These are phyloP conservation scores for Troglohyphantes excavatus DNA, from an alignment of 2,888 invertebrate species.

Conservation along the genomic window DNA sequence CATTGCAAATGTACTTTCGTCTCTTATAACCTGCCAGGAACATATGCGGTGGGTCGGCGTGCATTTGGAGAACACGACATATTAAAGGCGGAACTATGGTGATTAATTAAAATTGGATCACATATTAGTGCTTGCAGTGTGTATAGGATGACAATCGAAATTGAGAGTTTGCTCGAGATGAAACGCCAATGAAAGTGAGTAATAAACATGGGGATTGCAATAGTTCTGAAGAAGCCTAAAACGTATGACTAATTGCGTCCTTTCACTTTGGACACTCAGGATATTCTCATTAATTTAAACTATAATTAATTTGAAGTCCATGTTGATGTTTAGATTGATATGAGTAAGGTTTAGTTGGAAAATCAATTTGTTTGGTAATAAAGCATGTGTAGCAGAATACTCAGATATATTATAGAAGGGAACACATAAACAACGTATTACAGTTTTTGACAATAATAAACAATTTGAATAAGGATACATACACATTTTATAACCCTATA, in stretches of 20 bases:
- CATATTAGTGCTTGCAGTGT: slow-evolving; percentile 50
- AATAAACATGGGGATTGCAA: slow-evolving; percentile 44
- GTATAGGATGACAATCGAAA: slow-evolving; percentile 44
- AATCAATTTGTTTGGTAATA: no score
- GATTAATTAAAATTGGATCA: slow-evolving; percentile 78
- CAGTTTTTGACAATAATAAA: no score
- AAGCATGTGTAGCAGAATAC: no score
- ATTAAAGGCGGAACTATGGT: slow-evolving; percentile 76
- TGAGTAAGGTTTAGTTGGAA: no score
- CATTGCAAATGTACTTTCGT: slow-evolving; percentile 60
- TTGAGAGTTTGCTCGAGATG: slow-evolving; percentile 57
- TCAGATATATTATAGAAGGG: no score
- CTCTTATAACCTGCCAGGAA: slow-evolving; percentile 73
- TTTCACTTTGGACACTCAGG: not conserved
- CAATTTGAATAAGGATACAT: no score
- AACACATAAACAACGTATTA: no score
- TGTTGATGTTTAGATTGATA: not conserved
- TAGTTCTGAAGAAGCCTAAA: slow-evolving; percentile 32
- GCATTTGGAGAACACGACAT: slow-evolving; percentile 62
- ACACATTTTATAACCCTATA: no score
- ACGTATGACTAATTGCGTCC: slow-evolving; percentile 28
- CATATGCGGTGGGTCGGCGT: slow-evolving; percentile 62
- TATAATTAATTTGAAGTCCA: not conserved
- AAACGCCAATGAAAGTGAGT: slow-evolving; percentile 31
- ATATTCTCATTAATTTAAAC: slow-evolving; percentile 17